Percentiles rank a stretch among this genome's conserved stretches.
phyloP scores from a whole-genome alignment of 2,113 vertebrate genomes.

The Albula goreensis region DNA sequence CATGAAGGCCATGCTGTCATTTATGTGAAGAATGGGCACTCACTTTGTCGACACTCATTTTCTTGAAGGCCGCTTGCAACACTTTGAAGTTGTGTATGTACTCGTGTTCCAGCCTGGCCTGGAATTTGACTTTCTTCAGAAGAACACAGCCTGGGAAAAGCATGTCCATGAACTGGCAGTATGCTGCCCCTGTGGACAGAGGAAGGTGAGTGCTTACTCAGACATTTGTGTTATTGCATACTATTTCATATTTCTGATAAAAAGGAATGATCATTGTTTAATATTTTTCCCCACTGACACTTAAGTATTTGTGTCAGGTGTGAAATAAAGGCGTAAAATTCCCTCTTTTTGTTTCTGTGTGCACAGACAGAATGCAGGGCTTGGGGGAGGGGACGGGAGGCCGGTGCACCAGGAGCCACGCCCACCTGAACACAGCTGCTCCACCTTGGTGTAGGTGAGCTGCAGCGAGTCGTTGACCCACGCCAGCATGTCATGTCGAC shows the following conservation, averaged over 20 bases:
- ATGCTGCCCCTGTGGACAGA: constrained; percentile 80
- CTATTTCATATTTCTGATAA: too few relatives aligned
- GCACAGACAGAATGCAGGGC: background rate
- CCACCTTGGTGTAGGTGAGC: constrained; percentile 95
- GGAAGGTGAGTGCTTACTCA: background rate
- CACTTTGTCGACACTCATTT: constrained; percentile 97
- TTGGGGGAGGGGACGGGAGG: background rate
- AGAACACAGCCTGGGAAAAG: constrained; percentile 93
- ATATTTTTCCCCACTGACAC: too few relatives aligned
- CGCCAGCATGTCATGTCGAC: constrained; percentile 95
- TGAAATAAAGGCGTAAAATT: too few relatives aligned
- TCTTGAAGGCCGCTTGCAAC: constrained; percentile 93
- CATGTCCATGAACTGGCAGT: constrained; percentile 99
- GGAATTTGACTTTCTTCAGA: constrained; percentile 96
- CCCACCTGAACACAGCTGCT: constrained; percentile 94
- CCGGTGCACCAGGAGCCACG: background rate
- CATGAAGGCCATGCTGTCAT: too few relatives aligned
- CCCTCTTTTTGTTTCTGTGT: too few relatives aligned
- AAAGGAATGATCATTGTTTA: too few relatives aligned
- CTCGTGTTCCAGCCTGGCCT: constrained; percentile 95
- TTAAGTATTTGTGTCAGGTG: too few relatives aligned
- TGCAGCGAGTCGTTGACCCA: constrained; percentile 97
- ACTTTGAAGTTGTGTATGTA: constrained; percentile 99
- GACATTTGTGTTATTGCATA: too few relatives aligned
- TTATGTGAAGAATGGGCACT: constrained; percentile 43